phyloP scores from a whole-genome alignment of 2,888 invertebrate genomes.

The Drosophila kuntzei region DNA sequence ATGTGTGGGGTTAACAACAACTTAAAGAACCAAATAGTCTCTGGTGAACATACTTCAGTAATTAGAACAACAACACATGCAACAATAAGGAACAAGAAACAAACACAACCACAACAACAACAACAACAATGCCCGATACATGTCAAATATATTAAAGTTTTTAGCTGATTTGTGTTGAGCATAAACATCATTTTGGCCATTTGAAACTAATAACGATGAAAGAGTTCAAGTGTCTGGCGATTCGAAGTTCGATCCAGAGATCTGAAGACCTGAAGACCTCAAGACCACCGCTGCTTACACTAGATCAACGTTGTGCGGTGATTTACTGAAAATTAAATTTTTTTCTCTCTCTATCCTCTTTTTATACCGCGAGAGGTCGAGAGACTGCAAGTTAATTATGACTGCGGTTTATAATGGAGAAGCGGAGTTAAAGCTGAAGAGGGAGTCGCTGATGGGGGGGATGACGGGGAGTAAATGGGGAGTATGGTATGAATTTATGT shows the following conservation, averaged over 20 bases:
- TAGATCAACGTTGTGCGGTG: constrained; percentile 60
- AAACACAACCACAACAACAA: constrained; percentile 1
- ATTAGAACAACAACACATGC: constrained; percentile 48
- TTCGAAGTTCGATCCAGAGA: neutral
- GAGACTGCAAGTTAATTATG: constrained; percentile 76
- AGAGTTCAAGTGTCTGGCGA: constrained; percentile 7
- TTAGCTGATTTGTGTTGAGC: constrained; percentile 48
- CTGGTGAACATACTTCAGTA: constrained; percentile 32
- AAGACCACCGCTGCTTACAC: constrained; percentile 60
- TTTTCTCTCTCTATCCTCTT: constrained; percentile 16
- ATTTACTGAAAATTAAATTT: constrained; percentile 75
- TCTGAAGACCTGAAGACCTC: constrained; percentile 12
- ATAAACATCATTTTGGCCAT: constrained; percentile 22
- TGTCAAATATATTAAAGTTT: constrained; percentile 55
- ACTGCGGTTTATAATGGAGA: constrained; percentile 63
- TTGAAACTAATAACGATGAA: constrained; percentile 32
- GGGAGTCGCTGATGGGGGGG: neutral
- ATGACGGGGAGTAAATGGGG: constrained; percentile 5
- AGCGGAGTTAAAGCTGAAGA: constrained; percentile 1
- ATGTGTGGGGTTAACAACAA: constrained; percentile 53
- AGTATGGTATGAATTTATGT: constrained; percentile 22
- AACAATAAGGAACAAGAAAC: neutral
- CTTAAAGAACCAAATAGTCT: constrained; percentile 28
- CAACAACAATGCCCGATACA: constrained; percentile 20
- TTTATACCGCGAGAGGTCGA: constrained; percentile 35